Percentiles rank a stretch among this genome's conserved stretches.
phyloP scores from a whole-genome alignment of 2,113 vertebrate genomes.

The Sturnira hondurensis region DNA sequence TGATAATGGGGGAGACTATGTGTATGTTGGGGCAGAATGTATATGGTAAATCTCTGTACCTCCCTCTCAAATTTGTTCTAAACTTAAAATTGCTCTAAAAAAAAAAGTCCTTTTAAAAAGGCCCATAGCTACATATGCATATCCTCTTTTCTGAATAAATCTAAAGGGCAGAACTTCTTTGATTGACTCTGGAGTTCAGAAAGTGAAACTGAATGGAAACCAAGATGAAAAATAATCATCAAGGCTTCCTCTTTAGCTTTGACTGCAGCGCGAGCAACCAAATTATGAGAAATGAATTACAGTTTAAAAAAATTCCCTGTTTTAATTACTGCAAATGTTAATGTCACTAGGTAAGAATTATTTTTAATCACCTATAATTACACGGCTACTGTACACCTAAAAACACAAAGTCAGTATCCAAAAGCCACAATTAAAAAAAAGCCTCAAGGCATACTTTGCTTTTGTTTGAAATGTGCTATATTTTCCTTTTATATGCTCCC shows the following conservation, averaged over 20 bases:
- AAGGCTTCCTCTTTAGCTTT: conserved; percentile 36
- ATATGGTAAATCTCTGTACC: not conserved
- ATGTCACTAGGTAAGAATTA: conserved; percentile 53
- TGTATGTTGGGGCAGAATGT: too few relatives aligned
- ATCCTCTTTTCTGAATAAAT: conserved; percentile 29
- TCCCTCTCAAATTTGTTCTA: not conserved
- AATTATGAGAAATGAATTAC: conserved; percentile 61
- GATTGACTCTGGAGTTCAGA: conserved; percentile 45
- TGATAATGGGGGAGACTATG: not conserved
- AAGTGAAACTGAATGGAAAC: conserved; percentile 68
- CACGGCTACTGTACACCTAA: conserved; percentile 1
- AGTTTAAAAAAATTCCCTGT: conserved; percentile 4
- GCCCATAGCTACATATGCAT: not conserved
- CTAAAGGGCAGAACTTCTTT: not conserved
- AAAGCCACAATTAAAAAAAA: conserved; percentile 9
- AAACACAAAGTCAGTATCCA: conserved; percentile 13
- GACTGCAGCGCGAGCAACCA: conserved; percentile 28
- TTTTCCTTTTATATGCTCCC: not conserved
- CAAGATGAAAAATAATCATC: conserved; percentile 42
- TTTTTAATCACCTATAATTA: conserved; percentile 61
- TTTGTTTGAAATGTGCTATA: conserved; percentile 22
- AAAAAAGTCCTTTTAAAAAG: not conserved
- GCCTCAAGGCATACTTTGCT: conserved; percentile 36
- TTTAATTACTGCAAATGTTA: conserved; percentile 52
- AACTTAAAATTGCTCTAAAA: not conserved